Percentiles rank a stretch among this genome's conserved stretches.
Evolutionary conservation across 2,113 vertebrate genomes (phyloP).

Genomic region (Aspidoscelis tigris): DNA sequence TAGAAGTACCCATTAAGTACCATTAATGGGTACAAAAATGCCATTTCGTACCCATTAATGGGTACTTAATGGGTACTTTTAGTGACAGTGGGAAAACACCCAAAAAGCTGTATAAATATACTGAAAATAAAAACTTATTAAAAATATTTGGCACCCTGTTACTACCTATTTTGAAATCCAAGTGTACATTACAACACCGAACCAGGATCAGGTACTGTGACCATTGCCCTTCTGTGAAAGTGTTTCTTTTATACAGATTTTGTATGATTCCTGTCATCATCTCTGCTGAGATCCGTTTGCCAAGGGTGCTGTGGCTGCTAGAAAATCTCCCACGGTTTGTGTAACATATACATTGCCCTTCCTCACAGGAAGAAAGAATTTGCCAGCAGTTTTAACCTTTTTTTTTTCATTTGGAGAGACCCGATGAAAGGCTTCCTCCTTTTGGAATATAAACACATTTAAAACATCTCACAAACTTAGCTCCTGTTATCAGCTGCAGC

Average conservation of each 20-base stretch:
- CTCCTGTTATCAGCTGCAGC: constrained; percentile 72
- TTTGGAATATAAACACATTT: constrained; percentile 63
- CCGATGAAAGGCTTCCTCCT: constrained; percentile 61
- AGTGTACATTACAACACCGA: not conserved
- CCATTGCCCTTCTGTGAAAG: not conserved
- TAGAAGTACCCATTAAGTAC: too few species aligned
- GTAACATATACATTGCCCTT: constrained; percentile 32
- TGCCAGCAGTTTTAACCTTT: constrained; percentile 32
- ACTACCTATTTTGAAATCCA: not conserved
- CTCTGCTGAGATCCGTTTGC: constrained; percentile 8
- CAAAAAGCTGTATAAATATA: too few species aligned
- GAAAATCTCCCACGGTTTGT: constrained; percentile 41
- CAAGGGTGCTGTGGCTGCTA: constrained; percentile 36
- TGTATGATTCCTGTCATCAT: constrained; percentile 33
- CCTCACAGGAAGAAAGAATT: constrained; percentile 35
- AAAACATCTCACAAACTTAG: constrained; percentile 63
- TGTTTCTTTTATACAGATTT: not conserved
- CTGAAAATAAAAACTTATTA: too few species aligned
- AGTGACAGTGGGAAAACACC: too few species aligned
- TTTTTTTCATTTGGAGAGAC: constrained; percentile 54
- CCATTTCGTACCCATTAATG: too few species aligned
- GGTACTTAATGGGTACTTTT: too few species aligned
- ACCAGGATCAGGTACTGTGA: not conserved
- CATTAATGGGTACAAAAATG: too few species aligned
- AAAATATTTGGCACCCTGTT: not conserved